Percentiles rank a stretch among this genome's conserved stretches.
Conservation (phyloP, 2,113 vertebrate genomes). For the Phaetusa simplex region DNA sequence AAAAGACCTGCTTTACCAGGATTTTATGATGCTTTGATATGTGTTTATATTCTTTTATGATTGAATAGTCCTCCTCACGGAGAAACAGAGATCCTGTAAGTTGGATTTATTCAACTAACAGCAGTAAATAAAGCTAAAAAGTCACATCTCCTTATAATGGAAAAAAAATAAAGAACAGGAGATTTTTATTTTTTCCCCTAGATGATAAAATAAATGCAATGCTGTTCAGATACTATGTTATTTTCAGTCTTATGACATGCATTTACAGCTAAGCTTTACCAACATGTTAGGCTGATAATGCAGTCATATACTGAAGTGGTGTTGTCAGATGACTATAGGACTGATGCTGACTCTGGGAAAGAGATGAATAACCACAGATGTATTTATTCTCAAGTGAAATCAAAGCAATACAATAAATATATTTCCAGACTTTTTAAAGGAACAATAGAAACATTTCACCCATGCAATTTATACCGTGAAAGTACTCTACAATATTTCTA, state of each 20-base stretch:
- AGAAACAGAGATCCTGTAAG: not conserved
- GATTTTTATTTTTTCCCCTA: not conserved
- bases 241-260: not conserved
- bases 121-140: not conserved
- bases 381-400: not conserved
- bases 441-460: not conserved
- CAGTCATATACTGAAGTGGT: not conserved
- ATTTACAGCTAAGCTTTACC: not conserved
- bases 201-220: not conserved
- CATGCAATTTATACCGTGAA: not conserved
- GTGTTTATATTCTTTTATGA: constrained; percentile 11
- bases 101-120: not conserved
- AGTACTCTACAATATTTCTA: not conserved
- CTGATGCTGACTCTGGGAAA: not conserved
- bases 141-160: not conserved
- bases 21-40: constrained; percentile 12
- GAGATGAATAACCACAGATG: not conserved
- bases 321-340: not conserved
- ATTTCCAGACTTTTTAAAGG: not conserved
- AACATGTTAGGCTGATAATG: not conserved
- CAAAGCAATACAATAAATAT: not conserved
- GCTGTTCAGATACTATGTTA: not conserved
- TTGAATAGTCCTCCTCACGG: not conserved
- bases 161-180: not conserved
- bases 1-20: not conserved